A percentile compares a stretch with the other conserved stretches of the same genome.
Conservation (phyloP, 2,113 vertebrate genomes). For the Myrmophylax atrothorax region DNA sequence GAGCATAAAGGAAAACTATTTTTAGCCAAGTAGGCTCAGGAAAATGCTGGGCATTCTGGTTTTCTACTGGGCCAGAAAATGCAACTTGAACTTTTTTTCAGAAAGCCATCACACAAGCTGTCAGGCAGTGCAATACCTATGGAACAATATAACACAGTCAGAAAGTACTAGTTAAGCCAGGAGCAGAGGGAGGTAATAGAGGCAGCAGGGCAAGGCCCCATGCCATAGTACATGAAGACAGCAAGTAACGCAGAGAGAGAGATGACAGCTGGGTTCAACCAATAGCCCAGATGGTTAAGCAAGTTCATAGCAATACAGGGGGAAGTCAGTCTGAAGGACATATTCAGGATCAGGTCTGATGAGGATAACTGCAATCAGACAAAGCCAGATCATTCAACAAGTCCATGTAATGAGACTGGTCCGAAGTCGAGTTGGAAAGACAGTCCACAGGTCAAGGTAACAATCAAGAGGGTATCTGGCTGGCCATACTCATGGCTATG, state of each 20-base stretch:
- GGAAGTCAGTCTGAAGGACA: not conserved
- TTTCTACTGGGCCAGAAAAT: not conserved
- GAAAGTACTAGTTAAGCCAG: not conserved
- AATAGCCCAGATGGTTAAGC: not conserved
- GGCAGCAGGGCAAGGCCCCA: not conserved
- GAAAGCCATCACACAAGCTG: not conserved
- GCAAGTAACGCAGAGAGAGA: not conserved
- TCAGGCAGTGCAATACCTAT: not conserved
- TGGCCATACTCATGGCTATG: accelerated
- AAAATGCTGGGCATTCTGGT: not conserved
- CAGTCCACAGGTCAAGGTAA: not conserved
- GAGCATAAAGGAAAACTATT: not conserved
- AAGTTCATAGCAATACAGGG: not conserved
- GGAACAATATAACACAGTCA: accelerated
- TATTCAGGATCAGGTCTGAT: not conserved
- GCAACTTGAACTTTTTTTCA: not conserved
- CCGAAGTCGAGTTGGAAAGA: not conserved
- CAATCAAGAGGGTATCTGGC: not conserved
- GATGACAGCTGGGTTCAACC: not conserved
- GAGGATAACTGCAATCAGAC: not conserved
- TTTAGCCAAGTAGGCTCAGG: not conserved
- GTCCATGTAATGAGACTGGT: accelerated
- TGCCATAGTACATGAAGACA: not conserved
- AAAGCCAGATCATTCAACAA: not conserved
- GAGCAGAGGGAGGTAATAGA: not conserved